Base-by-base conservation (phyloP, 2,797 vertebrate genomes). In the Typhlichthys eigenmanni region DNA sequence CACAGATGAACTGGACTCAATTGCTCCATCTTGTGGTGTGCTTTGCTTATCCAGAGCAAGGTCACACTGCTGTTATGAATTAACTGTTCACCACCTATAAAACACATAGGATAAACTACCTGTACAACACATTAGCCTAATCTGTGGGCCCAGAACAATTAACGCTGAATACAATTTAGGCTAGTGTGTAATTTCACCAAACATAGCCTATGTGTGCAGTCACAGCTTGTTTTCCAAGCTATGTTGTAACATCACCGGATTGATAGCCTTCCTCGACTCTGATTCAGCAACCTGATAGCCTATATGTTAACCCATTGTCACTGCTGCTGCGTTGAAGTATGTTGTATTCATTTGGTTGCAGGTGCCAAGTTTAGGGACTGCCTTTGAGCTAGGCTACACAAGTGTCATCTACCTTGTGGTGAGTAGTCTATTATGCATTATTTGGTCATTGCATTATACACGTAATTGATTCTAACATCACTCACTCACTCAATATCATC, bases 251-350 rank as follows among this genome's bases (percentile, higher is more conserved):
- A 46, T 29, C 45, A 56, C 34, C 54, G 45, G 34, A 53, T 54
- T 47, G 24, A 29, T 29, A 29, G 17, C 38, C 60, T 24, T 17
- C 13, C 2, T 46, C 51, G 14, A 63, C 16, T 60, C 34, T 49
- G 49, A 13, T 32, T 53, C 61, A 58, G 70, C 63, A 67, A 55
- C 11, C 52, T 64, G 43, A 24, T 19, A 17, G 43, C 49, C 19
- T 24, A 3, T 24, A 24, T 53, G 55, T 45, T 55, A 43, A 6
- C 58, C 32, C 2, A 55, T 17, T 53, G 38, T 38, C 34, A 57
- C 38, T 57, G 55, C 55, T 66, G 56, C 45, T 78, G 24, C 24
- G 67, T 65, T 66, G 54, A 75, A 63, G 47, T 54, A 59, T 13
- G 71, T 54, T 60, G 19, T 51, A 29, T 10, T 47, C 60, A 19